Conservation (phyloP, 2,113 vertebrate species). For the Meleagris gallopavo region DNA sequence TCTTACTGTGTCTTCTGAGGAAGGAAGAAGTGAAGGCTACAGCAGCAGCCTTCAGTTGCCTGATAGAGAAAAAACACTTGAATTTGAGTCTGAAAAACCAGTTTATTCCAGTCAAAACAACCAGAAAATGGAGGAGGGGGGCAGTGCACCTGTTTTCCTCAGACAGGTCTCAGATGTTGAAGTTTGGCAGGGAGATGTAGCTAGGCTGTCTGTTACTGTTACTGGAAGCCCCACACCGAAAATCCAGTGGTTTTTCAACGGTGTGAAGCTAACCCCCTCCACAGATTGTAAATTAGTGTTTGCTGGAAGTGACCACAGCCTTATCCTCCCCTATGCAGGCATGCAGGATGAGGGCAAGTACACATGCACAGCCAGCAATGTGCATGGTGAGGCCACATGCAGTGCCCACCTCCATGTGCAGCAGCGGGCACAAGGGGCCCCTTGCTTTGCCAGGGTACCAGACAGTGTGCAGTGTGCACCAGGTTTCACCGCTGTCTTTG, state of each 20-base stretch:
- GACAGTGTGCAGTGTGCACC: rapidly evolving
- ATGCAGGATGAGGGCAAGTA: slow-evolving; percentile 89
- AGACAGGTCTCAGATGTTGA: slow-evolving; percentile 80
- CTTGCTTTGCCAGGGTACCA: background rate
- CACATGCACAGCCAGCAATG: slow-evolving; percentile 84
- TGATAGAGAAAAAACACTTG: slow-evolving; percentile 89
- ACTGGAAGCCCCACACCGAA: slow-evolving; percentile 85
- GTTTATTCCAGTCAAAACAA: slow-evolving; percentile 81
- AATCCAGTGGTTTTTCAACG: slow-evolving; percentile 90
- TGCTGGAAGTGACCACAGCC: slow-evolving; percentile 83
- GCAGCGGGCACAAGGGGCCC: background rate
- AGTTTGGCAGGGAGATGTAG: slow-evolving; percentile 81
- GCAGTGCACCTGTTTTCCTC: slow-evolving; percentile 83
- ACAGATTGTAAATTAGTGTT: slow-evolving; percentile 83
- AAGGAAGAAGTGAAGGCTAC: slow-evolving; percentile 85
- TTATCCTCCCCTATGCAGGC: slow-evolving; percentile 83
- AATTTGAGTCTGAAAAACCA: slow-evolving; percentile 89
- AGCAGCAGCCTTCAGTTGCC: slow-evolving; percentile 83
- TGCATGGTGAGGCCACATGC: slow-evolving; percentile 81
- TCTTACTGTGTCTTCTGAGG: slow-evolving; percentile 84
- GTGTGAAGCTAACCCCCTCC: slow-evolving; percentile 77
- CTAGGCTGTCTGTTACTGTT: slow-evolving; percentile 85
- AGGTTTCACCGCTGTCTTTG: slow-evolving; percentile 56
- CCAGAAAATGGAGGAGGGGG: slow-evolving; percentile 79
- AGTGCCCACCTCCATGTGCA: slow-evolving; percentile 74